Evolutionary conservation across 37 sponge, comb jelly and placozoan species (phyloP).

Genomic region (Chondrilla cf. caribensis): DNA sequence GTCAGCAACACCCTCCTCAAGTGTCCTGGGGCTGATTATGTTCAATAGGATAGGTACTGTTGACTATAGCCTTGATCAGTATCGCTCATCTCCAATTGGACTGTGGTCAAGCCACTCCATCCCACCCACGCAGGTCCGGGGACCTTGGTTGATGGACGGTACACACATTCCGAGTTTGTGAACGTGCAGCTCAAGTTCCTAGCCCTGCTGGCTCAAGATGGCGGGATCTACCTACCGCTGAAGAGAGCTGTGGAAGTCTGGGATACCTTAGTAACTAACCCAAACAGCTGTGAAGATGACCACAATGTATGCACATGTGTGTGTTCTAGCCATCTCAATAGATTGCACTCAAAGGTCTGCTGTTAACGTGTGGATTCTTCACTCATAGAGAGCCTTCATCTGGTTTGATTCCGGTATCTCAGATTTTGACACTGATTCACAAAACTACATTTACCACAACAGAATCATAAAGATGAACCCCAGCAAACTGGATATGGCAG

Average conservation of each 20-base stretch:
- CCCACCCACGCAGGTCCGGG: slow-evolving; percentile 52
- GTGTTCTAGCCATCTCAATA: background rate
- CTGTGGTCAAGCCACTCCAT: too few relatives aligned
- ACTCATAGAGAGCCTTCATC: slow-evolving; percentile 70
- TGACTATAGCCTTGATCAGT: too few relatives aligned
- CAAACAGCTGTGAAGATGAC: slow-evolving; percentile 66
- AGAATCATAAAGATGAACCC: slow-evolving; percentile 57
- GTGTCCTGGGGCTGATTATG: too few relatives aligned
- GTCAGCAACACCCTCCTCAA: too few relatives aligned
- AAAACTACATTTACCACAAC: slow-evolving; percentile 63
- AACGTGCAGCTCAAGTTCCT: slow-evolving; percentile 74
- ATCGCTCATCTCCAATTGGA: too few relatives aligned
- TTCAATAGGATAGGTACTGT: too few relatives aligned
- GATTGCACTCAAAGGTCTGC: background rate
- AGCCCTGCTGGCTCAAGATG: slow-evolving; percentile 72
- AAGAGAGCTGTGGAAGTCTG: slow-evolving; percentile 78
- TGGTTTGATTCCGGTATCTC: slow-evolving; percentile 81
- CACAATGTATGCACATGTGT: slow-evolving; percentile 45
- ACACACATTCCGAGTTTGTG: slow-evolving; percentile 71
- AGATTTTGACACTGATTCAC: slow-evolving; percentile 80
- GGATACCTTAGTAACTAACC: slow-evolving; percentile 70
- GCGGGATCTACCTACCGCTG: slow-evolving; percentile 72
- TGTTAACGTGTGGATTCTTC: background rate
- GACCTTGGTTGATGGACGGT: slow-evolving; percentile 56
- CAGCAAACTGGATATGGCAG: slow-evolving; percentile 27